phyloP scores from a whole-genome alignment of 1,140 invertebrate species.

The Lucilia cuprina region DNA sequence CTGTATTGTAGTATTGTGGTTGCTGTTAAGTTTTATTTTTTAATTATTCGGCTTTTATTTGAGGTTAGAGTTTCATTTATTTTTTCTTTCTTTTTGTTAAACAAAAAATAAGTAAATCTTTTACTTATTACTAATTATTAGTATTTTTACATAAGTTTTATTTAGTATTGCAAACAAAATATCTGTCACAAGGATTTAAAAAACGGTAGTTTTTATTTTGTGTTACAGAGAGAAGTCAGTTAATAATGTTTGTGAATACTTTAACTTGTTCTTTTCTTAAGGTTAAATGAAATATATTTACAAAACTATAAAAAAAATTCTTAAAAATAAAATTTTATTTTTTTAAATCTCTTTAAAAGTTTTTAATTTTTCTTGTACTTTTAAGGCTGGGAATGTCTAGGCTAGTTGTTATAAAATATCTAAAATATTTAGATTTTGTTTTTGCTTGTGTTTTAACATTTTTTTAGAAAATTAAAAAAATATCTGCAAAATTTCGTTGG shows the following conservation, averaged over 20 bases:
- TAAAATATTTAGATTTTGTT: too few relatives aligned
- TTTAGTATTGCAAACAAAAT: neutral
- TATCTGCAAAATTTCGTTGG: too few relatives aligned
- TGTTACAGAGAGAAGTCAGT: slow-evolving; percentile 9
- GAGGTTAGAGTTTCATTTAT: slow-evolving; percentile 22
- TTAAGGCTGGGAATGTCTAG: too few relatives aligned
- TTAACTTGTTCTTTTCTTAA: neutral
- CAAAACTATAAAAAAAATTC: too few relatives aligned
- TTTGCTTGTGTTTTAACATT: too few relatives aligned
- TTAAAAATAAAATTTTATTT: too few relatives aligned
- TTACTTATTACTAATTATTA: neutral
- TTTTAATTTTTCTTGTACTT: too few relatives aligned
- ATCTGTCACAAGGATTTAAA: slow-evolving; percentile 1
- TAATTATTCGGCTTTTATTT: slow-evolving; percentile 30
- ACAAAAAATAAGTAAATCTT: neutral
- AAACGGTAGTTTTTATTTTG: neutral
- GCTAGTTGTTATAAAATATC: too few relatives aligned
- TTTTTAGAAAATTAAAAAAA: too few relatives aligned
- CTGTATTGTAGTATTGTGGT: neutral
- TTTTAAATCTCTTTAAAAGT: too few relatives aligned
- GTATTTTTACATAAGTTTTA: slow-evolving; percentile 1
- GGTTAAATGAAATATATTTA: too few relatives aligned
- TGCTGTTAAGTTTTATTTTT: neutral
- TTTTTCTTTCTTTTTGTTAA: neutral
- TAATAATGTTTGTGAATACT: neutral